Evolutionary conservation across 2,113 vertebrate genomes (phyloP).

Genomic region (Centrocercus urophasianus): DNA sequence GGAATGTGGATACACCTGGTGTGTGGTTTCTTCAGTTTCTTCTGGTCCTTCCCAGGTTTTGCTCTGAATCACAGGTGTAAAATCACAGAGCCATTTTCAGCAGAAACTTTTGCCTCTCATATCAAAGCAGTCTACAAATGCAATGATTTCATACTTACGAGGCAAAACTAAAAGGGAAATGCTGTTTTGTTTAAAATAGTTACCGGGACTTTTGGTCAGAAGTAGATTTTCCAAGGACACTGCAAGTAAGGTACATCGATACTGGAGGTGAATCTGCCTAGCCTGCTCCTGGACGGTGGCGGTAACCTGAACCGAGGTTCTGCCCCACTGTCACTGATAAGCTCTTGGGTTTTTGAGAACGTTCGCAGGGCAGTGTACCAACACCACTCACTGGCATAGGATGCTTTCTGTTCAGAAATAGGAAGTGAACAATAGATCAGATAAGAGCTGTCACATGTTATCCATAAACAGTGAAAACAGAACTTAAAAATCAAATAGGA

Average conservation of each 20-base stretch:
- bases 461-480: neutral
- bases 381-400: neutral
- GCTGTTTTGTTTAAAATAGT: neutral
- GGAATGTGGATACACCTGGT: neutral
- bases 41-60: neutral
- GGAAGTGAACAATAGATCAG: slow-evolving; percentile 12
- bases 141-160: neutral
- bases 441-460: neutral
- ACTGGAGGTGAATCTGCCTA: neutral
- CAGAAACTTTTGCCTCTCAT: neutral
- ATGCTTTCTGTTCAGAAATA: slow-evolving; percentile 26
- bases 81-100: neutral
- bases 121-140: neutral
- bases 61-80: neutral
- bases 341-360: neutral
- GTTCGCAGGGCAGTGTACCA: neutral
- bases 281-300: neutral
- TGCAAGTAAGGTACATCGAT: neutral
- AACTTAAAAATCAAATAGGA: neutral
- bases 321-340: neutral
- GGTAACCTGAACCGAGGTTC: neutral
- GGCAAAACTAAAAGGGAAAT: neutral
- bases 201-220: neutral
- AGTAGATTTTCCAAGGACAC: neutral
- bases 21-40: neutral